phyloP scores from a whole-genome alignment of 2,888 invertebrate genomes.

The Pollenia labialis region DNA sequence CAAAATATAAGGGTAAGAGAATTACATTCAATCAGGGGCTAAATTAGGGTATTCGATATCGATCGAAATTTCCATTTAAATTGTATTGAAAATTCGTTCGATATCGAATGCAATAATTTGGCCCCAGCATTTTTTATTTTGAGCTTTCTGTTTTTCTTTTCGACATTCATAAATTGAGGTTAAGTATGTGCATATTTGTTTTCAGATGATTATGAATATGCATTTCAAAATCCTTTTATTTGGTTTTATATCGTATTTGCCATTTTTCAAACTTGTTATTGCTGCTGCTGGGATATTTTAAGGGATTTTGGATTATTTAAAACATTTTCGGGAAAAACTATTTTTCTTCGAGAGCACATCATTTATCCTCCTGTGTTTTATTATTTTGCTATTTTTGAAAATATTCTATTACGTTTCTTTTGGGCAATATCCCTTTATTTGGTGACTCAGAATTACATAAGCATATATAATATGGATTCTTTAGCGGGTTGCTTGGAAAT shows the following conservation, averaged over 20 bases:
- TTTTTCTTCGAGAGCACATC: conserved; percentile 95
- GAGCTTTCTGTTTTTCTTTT: too few species aligned
- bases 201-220: conserved; percentile 86
- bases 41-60: too few species aligned
- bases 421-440: conserved; percentile 95
- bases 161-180: too few species aligned
- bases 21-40: neutral
- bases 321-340: conserved; percentile 93
- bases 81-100: too few species aligned
- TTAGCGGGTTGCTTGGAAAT: conserved; percentile 93
- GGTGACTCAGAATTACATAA: conserved; percentile 89
- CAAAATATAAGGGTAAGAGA: conserved; percentile 84
- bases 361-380: conserved; percentile 93
- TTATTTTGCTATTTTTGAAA: conserved; percentile 98
- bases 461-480: conserved; percentile 91
- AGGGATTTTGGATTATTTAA: conserved; percentile 99
- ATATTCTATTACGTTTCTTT: conserved; percentile 94
- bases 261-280: conserved; percentile 94
- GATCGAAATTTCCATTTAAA: too few species aligned
- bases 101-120: too few species aligned
- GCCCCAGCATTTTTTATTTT: too few species aligned
- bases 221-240: conserved; percentile 91
- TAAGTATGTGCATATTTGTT: conserved; percentile 42
- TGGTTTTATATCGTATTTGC: conserved; percentile 94
- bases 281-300: conserved; percentile 97